Base-by-base conservation (phyloP, 2,888 invertebrate species). In the Syrista parreyssii region DNA sequence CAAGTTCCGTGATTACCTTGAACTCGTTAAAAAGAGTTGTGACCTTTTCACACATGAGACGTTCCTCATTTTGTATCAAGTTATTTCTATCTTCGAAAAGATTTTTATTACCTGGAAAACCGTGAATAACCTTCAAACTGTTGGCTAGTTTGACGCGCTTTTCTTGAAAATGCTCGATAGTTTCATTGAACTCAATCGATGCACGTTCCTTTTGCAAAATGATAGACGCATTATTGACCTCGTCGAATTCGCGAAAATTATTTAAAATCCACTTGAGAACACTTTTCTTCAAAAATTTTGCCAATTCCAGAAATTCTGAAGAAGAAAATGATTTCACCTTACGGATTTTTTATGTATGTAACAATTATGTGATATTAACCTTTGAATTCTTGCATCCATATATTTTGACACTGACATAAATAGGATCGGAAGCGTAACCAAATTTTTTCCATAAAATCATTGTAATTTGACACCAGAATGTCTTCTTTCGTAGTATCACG, bases 341-440 rank as follows among this genome's bases (percentile, higher is more conserved):
- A 55, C 9, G 23, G 23, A 55, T 55, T 9, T 2, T 23, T 55
- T 0, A 55, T 55, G 2, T 23, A 23, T 6, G 15, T 40, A 40
- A 40, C 23, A 55, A 23, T 23, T 55, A 55, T 23, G 9, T 55
- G 33, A 71, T 71, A 3, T 32, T 74, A 75, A 68, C 81, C 82
- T 81, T 74, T 32, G n/a, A 77, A 78, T 81, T 82, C 81, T 33
- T 77, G 69, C n/a, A 68, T 76, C 81, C 82, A 81, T 69, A 81
- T 73, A 75, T 75, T 68, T 74, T 79, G 79, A 78, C 79, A 79
- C 40, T 82, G 82, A 11, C 35, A 68, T 3, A 78, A 81, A 71
- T 79, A 82, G 68, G 74, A 78, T 12, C 68, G 68, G 30, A 81
- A 73, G n/a, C 74, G 74, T 35, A 78, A 69, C 32, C 78, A 74